Evolutionary conservation across 2,113 vertebrate genomes (phyloP).

Genomic region (Lepus americanus): DNA sequence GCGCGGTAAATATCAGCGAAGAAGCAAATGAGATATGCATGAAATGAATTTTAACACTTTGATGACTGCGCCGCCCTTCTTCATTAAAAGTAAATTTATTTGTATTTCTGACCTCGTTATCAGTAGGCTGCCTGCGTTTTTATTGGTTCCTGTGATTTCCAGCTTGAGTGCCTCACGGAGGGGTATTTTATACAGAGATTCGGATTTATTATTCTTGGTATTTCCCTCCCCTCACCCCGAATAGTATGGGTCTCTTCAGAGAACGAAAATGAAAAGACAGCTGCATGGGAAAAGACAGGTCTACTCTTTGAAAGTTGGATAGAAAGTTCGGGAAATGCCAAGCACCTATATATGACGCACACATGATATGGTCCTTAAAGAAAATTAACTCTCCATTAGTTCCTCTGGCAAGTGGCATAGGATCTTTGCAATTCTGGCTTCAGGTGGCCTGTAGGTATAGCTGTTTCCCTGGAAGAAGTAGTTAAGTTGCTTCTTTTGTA

Average conservation of each 20-base stretch:
- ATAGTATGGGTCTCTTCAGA: conserved; percentile 69
- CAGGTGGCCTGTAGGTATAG: not conserved
- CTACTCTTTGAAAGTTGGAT: conserved; percentile 64
- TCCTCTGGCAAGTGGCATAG: conserved; percentile 28
- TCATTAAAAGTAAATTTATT: conserved; percentile 89
- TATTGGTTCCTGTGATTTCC: conserved; percentile 79
- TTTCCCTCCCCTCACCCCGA: conserved; percentile 63
- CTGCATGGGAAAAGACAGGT: conserved; percentile 59
- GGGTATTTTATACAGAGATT: conserved; percentile 80
- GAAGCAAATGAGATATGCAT: conserved; percentile 91
- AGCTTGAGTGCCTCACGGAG: conserved; percentile 76
- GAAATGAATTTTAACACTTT: conserved; percentile 92
- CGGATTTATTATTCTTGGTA: conserved; percentile 81
- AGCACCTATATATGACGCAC: conserved; percentile 3
- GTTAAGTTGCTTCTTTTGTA: not conserved
- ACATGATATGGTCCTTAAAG: conserved; percentile 59
- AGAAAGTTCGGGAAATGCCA: conserved; percentile 61
- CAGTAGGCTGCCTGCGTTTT: conserved; percentile 83
- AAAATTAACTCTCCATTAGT: conserved; percentile 60
- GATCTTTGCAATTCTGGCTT: not conserved
- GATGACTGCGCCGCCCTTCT: conserved; percentile 88
- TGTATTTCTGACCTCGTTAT: conserved; percentile 88
- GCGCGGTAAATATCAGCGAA: conserved; percentile 95
- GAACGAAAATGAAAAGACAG: conserved; percentile 76
- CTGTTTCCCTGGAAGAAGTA: not conserved